These are phyloP conservation scores for Platichthys stellatus DNA, from an alignment of 2,113 vertebrate genomes.

Conservation along the genomic window DNA sequence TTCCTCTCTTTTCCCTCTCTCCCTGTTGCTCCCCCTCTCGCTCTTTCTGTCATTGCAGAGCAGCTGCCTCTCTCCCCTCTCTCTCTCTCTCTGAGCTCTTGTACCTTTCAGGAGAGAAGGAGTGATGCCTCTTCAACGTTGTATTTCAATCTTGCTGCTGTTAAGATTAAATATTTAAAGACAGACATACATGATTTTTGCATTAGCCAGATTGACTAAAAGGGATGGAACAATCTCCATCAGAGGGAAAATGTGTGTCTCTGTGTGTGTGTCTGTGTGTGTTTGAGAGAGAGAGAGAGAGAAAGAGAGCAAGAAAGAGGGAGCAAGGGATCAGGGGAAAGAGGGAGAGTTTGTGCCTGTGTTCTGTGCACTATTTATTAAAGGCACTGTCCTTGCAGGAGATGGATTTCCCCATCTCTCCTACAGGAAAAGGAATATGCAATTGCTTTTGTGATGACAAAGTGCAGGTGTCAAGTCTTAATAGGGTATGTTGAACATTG, in stretches of 20 bases:
- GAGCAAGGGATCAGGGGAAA: slow-evolving; percentile 54
- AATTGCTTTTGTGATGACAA: slow-evolving; percentile 80
- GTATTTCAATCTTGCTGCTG: slow-evolving; percentile 79
- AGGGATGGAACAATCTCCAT: slow-evolving; percentile 79
- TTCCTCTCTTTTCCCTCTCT: slow-evolving; percentile 43
- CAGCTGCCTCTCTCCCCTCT: slow-evolving; percentile 42
- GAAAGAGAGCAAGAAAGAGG: neutral
- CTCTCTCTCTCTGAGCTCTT: slow-evolving; percentile 46
- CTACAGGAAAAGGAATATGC: slow-evolving; percentile 72
- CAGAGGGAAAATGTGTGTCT: slow-evolving; percentile 33
- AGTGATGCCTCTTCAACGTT: slow-evolving; percentile 73
- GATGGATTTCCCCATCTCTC: slow-evolving; percentile 74
- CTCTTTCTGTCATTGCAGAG: slow-evolving; percentile 60
- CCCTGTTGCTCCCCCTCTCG: slow-evolving; percentile 45
- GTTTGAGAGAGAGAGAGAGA: neutral
- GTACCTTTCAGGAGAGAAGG: slow-evolving; percentile 69
- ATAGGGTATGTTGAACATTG: slow-evolving; percentile 78
- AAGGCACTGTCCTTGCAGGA: slow-evolving; percentile 70
- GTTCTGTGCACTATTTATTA: slow-evolving; percentile 76
- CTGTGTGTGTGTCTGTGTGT: slow-evolving; percentile 20
- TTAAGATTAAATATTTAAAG: slow-evolving; percentile 83
- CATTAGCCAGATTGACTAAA: slow-evolving; percentile 84
- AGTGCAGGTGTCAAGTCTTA: slow-evolving; percentile 76
- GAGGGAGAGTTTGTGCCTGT: slow-evolving; percentile 64
- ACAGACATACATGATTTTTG: slow-evolving; percentile 83